These are phyloP conservation scores for Molanna angustata DNA, from an alignment of 2,888 invertebrate species.

Conservation along the genomic window DNA sequence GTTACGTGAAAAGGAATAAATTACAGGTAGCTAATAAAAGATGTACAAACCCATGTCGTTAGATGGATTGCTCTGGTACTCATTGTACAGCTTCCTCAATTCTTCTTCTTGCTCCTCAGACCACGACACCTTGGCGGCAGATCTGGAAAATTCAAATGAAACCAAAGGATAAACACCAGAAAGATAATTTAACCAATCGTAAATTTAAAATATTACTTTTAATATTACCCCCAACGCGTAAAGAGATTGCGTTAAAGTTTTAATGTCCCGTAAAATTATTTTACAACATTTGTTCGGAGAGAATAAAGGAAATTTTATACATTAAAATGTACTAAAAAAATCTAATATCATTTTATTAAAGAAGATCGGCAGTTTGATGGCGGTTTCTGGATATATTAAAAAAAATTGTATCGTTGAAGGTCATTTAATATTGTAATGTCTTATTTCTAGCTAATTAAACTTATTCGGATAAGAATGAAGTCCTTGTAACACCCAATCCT, in stretches of 20 bases:
- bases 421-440: too few species aligned
- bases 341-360: too few species aligned
- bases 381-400: too few species aligned
- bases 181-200: background rate
- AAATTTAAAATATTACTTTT: background rate
- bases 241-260: slow-evolving; percentile 3
- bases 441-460: too few species aligned
- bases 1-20: too few species aligned
- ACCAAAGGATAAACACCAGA: background rate
- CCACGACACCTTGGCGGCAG: slow-evolving; percentile 62
- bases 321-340: background rate
- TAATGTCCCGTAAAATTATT: slow-evolving; percentile 7
- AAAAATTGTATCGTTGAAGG: too few species aligned
- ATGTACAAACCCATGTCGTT: slow-evolving; percentile 67
- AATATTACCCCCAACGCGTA: background rate
- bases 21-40: too few species aligned
- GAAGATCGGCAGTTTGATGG: too few species aligned
- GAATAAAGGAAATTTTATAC: background rate
- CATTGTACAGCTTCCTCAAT: slow-evolving; percentile 76
- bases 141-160: too few species aligned
- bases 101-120: slow-evolving; percentile 86
- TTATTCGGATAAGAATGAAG: too few species aligned
- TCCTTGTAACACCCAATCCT: too few species aligned
- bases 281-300: background rate
- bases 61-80: slow-evolving; percentile 70